phyloP scores from a whole-genome alignment of 2,113 vertebrate species.

The Coptodon rendalli region DNA sequence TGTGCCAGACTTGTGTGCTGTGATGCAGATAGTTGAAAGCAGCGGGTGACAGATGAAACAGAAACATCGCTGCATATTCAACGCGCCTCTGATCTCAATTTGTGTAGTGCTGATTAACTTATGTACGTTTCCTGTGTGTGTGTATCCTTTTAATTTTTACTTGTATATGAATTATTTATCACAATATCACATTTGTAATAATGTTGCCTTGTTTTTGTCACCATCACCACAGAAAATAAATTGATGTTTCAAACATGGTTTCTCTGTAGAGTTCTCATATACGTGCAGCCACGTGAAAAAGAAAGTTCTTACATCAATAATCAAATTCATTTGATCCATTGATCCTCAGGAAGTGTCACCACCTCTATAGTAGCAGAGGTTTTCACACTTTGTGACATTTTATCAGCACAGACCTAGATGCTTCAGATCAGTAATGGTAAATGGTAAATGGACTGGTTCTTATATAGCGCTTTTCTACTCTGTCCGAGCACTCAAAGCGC shows the following conservation, averaged over 20 bases:
- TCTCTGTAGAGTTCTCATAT: background rate
- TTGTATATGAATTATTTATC: slow-evolving; percentile 21
- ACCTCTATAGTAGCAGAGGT: background rate
- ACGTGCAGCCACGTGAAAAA: background rate
- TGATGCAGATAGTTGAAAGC: background rate
- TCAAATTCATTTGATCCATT: background rate
- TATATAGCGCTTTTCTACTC: too few species aligned
- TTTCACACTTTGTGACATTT: background rate
- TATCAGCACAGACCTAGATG: too few species aligned
- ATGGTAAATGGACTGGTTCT: too few species aligned
- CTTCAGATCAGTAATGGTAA: too few species aligned
- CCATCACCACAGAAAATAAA: background rate
- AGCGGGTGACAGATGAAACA: slow-evolving; percentile 21
- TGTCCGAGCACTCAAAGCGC: too few species aligned
- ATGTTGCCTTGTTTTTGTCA: background rate
- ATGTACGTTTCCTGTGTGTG: background rate
- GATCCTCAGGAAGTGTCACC: background rate
- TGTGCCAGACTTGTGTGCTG: background rate
- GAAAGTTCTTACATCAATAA: background rate
- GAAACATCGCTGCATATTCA: slow-evolving; percentile 25
- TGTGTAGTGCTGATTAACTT: slow-evolving; percentile 17
- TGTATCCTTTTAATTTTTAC: background rate
- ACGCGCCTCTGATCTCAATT: background rate
- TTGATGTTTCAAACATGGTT: background rate
- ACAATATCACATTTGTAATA: slow-evolving; percentile 1